A percentile compares a stretch with the other conserved stretches of the same genome.
phyloP scores from a whole-genome alignment of 2,797 vertebrate species.

The Rhincodon typus region DNA sequence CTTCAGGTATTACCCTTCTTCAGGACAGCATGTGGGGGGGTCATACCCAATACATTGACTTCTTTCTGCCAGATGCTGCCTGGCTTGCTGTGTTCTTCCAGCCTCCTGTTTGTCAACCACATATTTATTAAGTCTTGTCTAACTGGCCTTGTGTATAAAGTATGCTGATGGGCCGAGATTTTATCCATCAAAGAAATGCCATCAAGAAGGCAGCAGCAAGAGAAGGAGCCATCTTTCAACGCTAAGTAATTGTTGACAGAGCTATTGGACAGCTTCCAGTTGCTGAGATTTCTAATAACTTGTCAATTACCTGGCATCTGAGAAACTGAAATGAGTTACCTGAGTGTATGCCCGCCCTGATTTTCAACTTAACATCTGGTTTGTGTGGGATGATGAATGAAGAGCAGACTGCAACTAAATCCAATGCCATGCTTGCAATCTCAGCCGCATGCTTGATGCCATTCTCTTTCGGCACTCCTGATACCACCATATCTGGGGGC shows the following conservation, averaged over 20 bases:
- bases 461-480: constrained; percentile 67
- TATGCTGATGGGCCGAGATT: not conserved
- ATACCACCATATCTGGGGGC: constrained; percentile 67
- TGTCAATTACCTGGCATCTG: not conserved
- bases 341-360: constrained; percentile 65
- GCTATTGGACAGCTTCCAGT: not conserved
- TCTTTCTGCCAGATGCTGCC: too few relatives aligned
- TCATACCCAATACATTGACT: too few relatives aligned
- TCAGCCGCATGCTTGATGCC: constrained; percentile 64
- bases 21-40: too few relatives aligned
- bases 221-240: not conserved
- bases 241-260: not conserved
- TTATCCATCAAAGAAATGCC: not conserved
- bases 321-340: constrained; percentile 48
- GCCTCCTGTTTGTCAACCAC: too few relatives aligned
- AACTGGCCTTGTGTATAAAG: not conserved
- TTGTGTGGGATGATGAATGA: constrained; percentile 69
- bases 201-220: not conserved
- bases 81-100: too few relatives aligned
- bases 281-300: not conserved
- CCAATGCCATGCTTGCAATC: constrained; percentile 68
- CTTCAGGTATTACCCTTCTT: too few relatives aligned
- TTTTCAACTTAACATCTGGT: constrained; percentile 62
- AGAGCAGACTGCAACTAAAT: constrained; percentile 60
- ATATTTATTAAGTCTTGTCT: too few relatives aligned